Evolutionary conservation across 2,888 invertebrate genomes (phyloP), one percentile per base, ranked within the genome.

Genomic region (Drosophila antonietae): DNA sequence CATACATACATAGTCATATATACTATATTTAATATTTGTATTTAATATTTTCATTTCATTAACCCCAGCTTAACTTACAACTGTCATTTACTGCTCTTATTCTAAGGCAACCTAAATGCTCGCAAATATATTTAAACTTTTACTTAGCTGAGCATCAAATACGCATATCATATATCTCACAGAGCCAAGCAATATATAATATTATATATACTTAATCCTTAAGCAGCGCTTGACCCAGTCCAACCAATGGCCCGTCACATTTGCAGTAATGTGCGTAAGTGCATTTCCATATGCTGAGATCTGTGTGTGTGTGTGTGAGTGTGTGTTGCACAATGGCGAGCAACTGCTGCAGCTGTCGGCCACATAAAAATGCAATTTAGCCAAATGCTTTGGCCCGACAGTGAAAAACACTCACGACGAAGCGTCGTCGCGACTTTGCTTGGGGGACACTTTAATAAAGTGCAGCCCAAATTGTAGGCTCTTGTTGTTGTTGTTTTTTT

Each of bases 401-500:
- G 80, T 74, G 74, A 75, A 83, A 80, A 74, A 72, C 75, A 87
- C 82, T 84, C 67, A 37, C 60, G 61, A 53, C 23, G 20, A 37
- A 55, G 60, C 18, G 7, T 39, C 35, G 33, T 20, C 35, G 65
- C 51, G 56, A 64, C 51, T 55, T 55, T 67, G 67, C 46, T 14
- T 37, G 46, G 56, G 56, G 63, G 77, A 51, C 69, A 84, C 85
- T 82, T 87, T 78, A 74, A 69, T 85, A 80, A 83, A 83, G 83
- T 88, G 83, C 83, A 88, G 78, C 46, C 75, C 73, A 75, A 82
- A 83, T 88, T 80, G 80, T 84, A 68, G 60, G 66, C 59, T 47
- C 44, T 43, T 15, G 7, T 15, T 41, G n/a, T 15, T 41, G n/a
- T 41, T 41, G 33, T 33, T 33, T 33, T 70, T 60, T 12, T 23